A percentile compares a stretch with the other conserved stretches of the same genome.
These are phyloP conservation scores for Bergia puertoricense DNA, from an alignment of 92 coral and sea anemone species.

Conservation along the genomic window DNA sequence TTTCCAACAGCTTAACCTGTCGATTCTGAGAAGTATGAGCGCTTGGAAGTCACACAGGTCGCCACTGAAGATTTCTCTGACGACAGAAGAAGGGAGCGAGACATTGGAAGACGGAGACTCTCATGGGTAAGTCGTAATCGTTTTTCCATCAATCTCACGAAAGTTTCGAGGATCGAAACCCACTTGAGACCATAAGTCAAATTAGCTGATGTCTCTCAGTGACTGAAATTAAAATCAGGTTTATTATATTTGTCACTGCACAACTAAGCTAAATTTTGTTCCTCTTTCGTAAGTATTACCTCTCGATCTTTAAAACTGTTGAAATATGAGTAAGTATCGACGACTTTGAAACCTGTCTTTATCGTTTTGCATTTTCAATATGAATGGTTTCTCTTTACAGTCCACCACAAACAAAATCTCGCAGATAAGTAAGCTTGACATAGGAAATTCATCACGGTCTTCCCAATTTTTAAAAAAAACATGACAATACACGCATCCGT, in stretches of 20 bases:
- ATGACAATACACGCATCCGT: neutral
- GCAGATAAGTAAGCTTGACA: neutral
- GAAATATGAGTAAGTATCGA: neutral
- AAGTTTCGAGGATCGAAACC: neutral
- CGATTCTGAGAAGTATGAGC: slow-evolving; percentile 72
- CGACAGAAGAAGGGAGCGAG: slow-evolving; percentile 85
- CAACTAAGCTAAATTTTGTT: neutral
- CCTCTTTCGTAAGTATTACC: neutral
- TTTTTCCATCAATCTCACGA: neutral
- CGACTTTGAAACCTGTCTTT: neutral
- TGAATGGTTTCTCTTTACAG: neutral
- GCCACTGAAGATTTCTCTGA: slow-evolving; percentile 77
- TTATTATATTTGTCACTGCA: neutral
- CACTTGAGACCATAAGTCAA: neutral
- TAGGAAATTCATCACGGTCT: neutral
- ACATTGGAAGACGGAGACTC: slow-evolving; percentile 26
- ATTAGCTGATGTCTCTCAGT: neutral
- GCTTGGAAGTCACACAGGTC: slow-evolving; percentile 69
- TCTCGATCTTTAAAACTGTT: neutral
- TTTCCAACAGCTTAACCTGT: slow-evolving; percentile 62
- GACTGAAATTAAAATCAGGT: neutral
- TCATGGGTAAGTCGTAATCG: slow-evolving; percentile 4
- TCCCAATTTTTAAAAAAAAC: neutral
- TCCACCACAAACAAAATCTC: slow-evolving; percentile 2
- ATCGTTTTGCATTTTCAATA: neutral